Evolutionary conservation across 2,888 invertebrate genomes (phyloP).

Genomic region (Scrobipalpa costella): DNA sequence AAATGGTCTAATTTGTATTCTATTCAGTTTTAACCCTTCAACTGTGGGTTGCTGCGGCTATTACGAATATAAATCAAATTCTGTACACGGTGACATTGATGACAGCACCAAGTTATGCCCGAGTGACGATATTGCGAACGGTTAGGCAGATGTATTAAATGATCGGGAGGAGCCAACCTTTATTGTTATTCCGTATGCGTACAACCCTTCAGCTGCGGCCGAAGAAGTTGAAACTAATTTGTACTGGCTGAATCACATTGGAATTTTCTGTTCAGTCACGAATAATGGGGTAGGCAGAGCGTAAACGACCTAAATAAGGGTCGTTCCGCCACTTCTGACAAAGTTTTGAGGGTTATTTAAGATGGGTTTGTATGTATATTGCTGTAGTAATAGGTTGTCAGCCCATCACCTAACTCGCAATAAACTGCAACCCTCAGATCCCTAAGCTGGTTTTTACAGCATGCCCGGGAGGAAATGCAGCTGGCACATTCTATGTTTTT

Average conservation of each 20-base stretch:
- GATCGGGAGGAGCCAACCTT: not conserved
- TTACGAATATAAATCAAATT: constrained; percentile 1
- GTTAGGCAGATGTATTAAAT: not conserved
- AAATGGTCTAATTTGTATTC: constrained; percentile 13
- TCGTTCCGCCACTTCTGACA: too few relatives aligned
- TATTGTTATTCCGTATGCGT: not conserved
- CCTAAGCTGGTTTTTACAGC: too few relatives aligned
- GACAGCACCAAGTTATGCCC: constrained; percentile 53
- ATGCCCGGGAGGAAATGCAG: too few relatives aligned
- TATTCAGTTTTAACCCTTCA: constrained; percentile 9
- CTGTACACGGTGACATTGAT: constrained; percentile 42
- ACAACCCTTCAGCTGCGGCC: not conserved
- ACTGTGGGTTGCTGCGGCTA: not conserved
- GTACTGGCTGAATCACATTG: not conserved
- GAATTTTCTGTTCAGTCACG: too few relatives aligned
- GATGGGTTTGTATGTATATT: too few relatives aligned
- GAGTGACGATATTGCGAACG: constrained; percentile 44
- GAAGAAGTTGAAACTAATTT: constrained; percentile 5
- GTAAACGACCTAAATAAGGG: too few relatives aligned
- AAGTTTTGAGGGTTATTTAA: too few relatives aligned
- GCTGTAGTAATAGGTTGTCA: too few relatives aligned
- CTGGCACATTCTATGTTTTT: too few relatives aligned
- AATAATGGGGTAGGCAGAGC: too few relatives aligned
- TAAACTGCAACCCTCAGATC: too few relatives aligned
- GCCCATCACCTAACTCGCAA: too few relatives aligned